Base-by-base conservation (phyloP, 2,113 vertebrate species). In the Tragelaphus strepsiceros region DNA sequence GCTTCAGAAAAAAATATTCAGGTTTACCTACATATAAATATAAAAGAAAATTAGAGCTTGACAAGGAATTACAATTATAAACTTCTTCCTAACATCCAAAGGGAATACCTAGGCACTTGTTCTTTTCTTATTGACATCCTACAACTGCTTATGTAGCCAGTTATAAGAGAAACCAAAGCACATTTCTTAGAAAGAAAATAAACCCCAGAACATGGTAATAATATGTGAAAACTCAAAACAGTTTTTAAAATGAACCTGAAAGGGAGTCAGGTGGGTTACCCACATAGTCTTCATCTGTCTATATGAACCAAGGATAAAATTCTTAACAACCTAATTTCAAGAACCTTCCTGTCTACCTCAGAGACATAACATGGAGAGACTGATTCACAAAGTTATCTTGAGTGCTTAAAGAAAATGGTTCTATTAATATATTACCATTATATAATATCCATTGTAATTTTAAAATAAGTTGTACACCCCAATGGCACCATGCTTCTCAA, bases 401-500 rank as follows among this genome's bases (percentile, higher is more conserved):
- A 92, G 43, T 94, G 56, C 1, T 58, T 93, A 91, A 94, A 95
- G 82, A 95, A 90, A 93, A 95, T 7, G 35, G 26, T 78, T 91
- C 62, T 91, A 59, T 91, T 92, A 96, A 64, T 58, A 78, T 15
- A 93, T 74, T 59, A 62, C 61, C 35, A 58, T 96, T 96, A 95
- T 71, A 62, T 96, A 96, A 96, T 24, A 91, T 9, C 35, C 61
- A 88, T 12, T 94, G 1, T 88, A 90, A 86, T 88, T 94, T 96
- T 74, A 95, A 97, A 97, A 22, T 91, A 86, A 96, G 67, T 81
- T 91, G 21, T 77, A 93, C 30, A 26, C 67, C 39, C 90, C 83
- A 61, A 32, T 83, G 90, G 71, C 24, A 97, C 61, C 51, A 92
- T 6, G 43, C 61, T 95, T 96, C 95, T 95, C 94, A 96, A 96